Evolutionary conservation across 2,888 invertebrate genomes (phyloP).

Genomic region (Phyllotreta striolata): DNA sequence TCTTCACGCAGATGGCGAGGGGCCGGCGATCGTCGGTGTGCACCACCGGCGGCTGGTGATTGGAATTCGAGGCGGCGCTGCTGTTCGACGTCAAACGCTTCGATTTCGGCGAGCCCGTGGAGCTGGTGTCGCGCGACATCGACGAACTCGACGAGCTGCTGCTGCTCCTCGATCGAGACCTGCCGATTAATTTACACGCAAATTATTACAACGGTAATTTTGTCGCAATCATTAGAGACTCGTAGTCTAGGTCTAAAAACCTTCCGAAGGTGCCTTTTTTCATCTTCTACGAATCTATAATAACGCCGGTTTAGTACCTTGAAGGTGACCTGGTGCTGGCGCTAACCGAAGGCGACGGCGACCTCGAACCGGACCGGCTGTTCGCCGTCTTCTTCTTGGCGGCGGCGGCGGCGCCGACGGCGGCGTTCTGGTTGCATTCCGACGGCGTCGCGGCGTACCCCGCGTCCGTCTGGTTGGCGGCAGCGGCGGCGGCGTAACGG

Average conservation of each 20-base stretch:
- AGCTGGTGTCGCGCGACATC: slow-evolving; percentile 69
- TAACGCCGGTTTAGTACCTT: slow-evolving; percentile 43
- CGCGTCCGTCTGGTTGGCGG: slow-evolving; percentile 56
- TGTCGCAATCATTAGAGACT: too few species aligned
- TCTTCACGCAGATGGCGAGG: slow-evolving; percentile 89
- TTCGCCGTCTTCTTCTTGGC: slow-evolving; percentile 56
- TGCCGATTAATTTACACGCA: too few species aligned
- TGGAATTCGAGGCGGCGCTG: slow-evolving; percentile 48
- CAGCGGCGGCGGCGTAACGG: slow-evolving; percentile 19
- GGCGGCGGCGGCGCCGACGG: slow-evolving; percentile 56
- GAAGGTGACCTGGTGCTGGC: slow-evolving; percentile 67
- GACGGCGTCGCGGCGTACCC: slow-evolving; percentile 60
- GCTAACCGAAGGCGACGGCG: slow-evolving; percentile 65
- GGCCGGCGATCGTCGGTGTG: slow-evolving; percentile 77
- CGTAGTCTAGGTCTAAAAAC: too few species aligned
- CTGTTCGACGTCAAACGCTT: slow-evolving; percentile 57
- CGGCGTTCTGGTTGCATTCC: slow-evolving; percentile 55
- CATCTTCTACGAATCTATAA: too few species aligned
- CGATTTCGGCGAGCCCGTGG: slow-evolving; percentile 68
- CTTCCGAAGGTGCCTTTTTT: too few species aligned
- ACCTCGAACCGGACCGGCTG: slow-evolving; percentile 63
- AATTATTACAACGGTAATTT: too few species aligned
- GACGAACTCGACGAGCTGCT: slow-evolving; percentile 69
- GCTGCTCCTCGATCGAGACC: slow-evolving; percentile 64
- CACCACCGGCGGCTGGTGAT: slow-evolving; percentile 49